Conservation (phyloP, 2,888 invertebrate species). For the Eurytoma adleriae region DNA sequence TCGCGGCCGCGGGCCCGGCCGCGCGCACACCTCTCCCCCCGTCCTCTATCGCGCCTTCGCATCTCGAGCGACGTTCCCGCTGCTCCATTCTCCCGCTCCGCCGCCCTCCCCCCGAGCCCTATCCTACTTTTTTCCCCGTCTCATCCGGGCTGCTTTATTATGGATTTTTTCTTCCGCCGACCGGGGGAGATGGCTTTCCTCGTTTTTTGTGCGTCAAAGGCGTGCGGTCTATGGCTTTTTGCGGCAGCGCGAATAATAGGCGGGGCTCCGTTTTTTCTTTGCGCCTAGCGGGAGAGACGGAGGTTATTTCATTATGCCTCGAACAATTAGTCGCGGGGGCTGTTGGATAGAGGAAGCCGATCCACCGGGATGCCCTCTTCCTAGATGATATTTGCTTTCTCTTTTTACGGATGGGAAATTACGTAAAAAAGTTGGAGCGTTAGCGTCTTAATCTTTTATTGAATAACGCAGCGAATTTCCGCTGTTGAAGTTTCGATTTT, state of each 20-base stretch:
- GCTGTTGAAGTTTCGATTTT: too few relatives aligned
- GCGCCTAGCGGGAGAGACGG: background rate
- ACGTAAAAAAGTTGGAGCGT: background rate
- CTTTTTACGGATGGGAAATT: background rate
- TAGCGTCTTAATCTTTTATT: too few relatives aligned
- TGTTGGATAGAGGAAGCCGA: background rate
- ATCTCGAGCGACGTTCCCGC: background rate
- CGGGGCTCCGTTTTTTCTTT: background rate
- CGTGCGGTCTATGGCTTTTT: slow-evolving; percentile 32
- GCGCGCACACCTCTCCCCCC: slow-evolving; percentile 15
- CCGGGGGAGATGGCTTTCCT: background rate
- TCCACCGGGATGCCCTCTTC: background rate
- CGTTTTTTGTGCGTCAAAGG: slow-evolving; percentile 12
- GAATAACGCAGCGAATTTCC: too few relatives aligned
- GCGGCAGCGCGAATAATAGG: slow-evolving; percentile 17
- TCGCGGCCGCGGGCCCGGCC: slow-evolving; percentile 48
- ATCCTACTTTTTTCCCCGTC: background rate
- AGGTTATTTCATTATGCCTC: slow-evolving; percentile 14
- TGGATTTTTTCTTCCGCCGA: slow-evolving; percentile 19
- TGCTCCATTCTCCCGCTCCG: slow-evolving; percentile 7
- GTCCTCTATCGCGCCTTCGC: slow-evolving; percentile 15
- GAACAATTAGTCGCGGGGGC: slow-evolving; percentile 22
- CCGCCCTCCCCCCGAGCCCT: slow-evolving; percentile 6
- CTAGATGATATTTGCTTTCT: background rate
- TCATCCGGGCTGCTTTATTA: background rate